Evolutionary conservation across 1,140 invertebrate species (phyloP).

Genomic region (Brachionus sp.): DNA sequence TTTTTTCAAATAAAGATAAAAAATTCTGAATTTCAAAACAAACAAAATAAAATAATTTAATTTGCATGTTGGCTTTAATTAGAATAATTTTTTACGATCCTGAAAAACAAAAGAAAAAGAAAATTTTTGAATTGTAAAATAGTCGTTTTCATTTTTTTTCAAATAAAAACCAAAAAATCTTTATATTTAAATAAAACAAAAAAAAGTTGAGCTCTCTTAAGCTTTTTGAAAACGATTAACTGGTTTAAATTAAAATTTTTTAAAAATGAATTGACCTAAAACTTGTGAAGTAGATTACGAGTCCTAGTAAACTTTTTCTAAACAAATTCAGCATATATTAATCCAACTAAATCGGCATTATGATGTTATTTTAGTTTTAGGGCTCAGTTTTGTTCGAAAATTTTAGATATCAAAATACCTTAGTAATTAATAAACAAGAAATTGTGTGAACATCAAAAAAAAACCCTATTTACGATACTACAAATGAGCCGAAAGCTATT

Average conservation of each 20-base stretch:
- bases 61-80: not conserved
- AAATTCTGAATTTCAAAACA: not conserved
- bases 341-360: not conserved
- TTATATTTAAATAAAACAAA: not conserved
- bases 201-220: not conserved
- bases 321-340: constrained; percentile 4
- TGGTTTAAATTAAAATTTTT: constrained; percentile 5
- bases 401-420: not conserved
- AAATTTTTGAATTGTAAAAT: not conserved
- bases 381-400: not conserved
- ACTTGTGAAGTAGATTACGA: not conserved
- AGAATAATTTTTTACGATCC: not conserved
- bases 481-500: not conserved
- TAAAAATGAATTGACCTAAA: not conserved
- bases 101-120: not conserved
- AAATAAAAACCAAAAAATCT: not conserved
- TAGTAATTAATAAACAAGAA: not conserved
- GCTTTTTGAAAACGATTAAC: not conserved
- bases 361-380: constrained; percentile 4
- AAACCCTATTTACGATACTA: not conserved
- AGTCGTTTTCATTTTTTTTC: not conserved
- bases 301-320: not conserved
- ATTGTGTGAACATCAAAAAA: not conserved
- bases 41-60: not conserved
- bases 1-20: not conserved